These are phyloP conservation scores for Zapus hudsonius DNA, from an alignment of 2,113 vertebrate genomes.

Conservation along the genomic window DNA sequence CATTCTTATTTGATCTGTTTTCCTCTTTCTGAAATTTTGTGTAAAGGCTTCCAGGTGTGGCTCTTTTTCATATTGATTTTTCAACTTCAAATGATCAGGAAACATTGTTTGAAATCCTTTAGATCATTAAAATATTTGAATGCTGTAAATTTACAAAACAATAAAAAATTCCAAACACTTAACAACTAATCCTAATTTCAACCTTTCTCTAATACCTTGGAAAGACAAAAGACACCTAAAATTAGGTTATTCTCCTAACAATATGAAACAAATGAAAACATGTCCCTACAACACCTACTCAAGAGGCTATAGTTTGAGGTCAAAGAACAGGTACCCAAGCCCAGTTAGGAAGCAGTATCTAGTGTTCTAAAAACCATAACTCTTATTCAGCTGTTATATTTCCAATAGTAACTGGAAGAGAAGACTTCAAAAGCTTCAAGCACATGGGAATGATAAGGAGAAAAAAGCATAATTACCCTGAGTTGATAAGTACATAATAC, in stretches of 20 bases:
- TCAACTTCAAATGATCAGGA: constrained; percentile 25
- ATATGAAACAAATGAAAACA: constrained; percentile 8
- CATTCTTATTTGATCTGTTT: constrained; percentile 4
- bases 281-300: background rate
- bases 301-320: background rate
- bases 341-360: background rate
- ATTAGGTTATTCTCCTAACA: background rate
- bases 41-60: background rate
- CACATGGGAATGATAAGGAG: background rate
- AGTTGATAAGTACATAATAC: background rate
- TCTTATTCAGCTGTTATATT: background rate
- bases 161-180: background rate
- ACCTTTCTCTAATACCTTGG: background rate
- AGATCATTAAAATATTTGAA: background rate
- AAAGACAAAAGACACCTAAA: background rate
- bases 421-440: background rate
- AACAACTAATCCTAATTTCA: background rate
- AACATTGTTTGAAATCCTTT: background rate
- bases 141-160: background rate
- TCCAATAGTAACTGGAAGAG: background rate
- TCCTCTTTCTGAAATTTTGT: background rate
- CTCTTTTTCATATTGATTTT: background rate
- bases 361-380: background rate
- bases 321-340: background rate
- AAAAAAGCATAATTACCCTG: background rate